These are phyloP conservation scores for Brachionus rotundiformis DNA, from an alignment of 1,140 invertebrate species.

Conservation along the genomic window DNA sequence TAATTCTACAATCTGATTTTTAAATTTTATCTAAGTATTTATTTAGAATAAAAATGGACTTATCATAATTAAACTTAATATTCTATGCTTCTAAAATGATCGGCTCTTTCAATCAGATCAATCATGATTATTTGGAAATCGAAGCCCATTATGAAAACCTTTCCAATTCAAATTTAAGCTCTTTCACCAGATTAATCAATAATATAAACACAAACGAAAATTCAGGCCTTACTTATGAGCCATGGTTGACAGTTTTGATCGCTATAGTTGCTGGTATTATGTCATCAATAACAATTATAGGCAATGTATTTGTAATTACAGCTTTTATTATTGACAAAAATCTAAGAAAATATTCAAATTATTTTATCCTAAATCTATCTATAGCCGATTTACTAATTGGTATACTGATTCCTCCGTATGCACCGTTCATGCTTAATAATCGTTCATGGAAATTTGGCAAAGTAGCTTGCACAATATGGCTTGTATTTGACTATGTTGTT, in stretches of 20 bases:
- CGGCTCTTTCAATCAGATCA: neutral
- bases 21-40: neutral
- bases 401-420: constrained; percentile 51
- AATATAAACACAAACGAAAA: neutral
- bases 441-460: constrained; percentile 51
- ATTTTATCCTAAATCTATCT: constrained; percentile 58
- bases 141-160: neutral
- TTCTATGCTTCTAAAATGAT: no score
- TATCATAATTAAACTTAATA: no score
- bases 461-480: constrained; percentile 51
- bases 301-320: constrained; percentile 56
- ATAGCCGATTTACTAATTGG: constrained; percentile 57
- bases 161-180: neutral
- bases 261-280: constrained; percentile 44
- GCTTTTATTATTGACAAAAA: constrained; percentile 56
- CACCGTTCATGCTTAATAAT: constrained; percentile 40
- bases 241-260: constrained; percentile 51
- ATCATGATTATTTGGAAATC: constrained; percentile 19
- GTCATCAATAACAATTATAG: constrained; percentile 53
- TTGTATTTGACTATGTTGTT: constrained; percentile 53
- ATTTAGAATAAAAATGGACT: neutral
- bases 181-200: neutral
- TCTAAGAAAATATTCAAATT: constrained; percentile 57
- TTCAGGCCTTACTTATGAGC: constrained; percentile 1
- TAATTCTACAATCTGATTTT: neutral